phyloP scores from a whole-genome alignment of 2,888 invertebrate genomes.

The Trisateles emortualis region DNA sequence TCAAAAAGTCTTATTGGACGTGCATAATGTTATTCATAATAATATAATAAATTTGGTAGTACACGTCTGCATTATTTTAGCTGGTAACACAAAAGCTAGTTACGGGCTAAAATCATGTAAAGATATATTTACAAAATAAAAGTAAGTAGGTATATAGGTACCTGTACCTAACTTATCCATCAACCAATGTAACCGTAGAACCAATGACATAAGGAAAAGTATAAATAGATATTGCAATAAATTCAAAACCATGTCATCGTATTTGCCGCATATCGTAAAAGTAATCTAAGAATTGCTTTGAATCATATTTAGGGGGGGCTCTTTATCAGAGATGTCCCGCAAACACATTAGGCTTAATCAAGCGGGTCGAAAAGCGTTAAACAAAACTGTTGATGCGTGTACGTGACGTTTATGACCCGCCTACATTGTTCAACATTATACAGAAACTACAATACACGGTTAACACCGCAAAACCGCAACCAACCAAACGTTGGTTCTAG shows the following conservation, averaged over 20 bases:
- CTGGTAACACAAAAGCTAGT: no score
- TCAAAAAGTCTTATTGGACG: no score
- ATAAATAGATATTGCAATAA: no score
- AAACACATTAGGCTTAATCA: constrained; percentile 41
- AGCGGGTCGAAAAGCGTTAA: constrained; percentile 45
- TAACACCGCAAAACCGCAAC: constrained; percentile 43
- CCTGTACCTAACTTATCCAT: no score
- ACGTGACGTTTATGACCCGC: constrained; percentile 67
- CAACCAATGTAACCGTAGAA: no score
- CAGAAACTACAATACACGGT: constrained; percentile 25
- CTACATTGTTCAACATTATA: constrained; percentile 53
- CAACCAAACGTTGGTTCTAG: constrained; percentile 30
- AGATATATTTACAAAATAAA: no score
- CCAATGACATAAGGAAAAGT: no score
- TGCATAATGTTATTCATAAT: no score
- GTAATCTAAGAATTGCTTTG: neutral
- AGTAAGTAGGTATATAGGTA: no score
- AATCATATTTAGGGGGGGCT: neutral
- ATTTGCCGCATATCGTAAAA: neutral
- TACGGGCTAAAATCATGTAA: no score
- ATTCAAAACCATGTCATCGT: neutral
- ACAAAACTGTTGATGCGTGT: constrained; percentile 44
- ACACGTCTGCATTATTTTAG: no score
- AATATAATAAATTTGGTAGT: no score
- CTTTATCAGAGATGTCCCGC: constrained; percentile 35